Conservation (phyloP, 2,888 invertebrate species). For the Hydriomena furcata region DNA sequence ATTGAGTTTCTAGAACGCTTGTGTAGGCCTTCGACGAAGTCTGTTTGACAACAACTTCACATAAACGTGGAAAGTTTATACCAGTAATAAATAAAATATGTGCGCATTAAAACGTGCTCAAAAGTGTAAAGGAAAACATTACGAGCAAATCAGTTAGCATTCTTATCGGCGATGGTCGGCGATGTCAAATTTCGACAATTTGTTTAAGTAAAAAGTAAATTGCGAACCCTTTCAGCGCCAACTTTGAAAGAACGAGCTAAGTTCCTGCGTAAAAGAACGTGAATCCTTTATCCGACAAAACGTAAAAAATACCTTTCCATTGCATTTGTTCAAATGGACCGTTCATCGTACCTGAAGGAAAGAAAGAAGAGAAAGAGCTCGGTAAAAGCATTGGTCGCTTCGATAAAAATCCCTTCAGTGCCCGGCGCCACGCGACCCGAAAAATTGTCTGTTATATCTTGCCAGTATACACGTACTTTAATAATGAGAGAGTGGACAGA, state of each 20-base stretch:
- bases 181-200: background rate
- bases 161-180: no score
- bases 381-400: conserved; percentile 31
- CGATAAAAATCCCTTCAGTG: conserved; percentile 34
- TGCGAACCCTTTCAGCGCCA: conserved; percentile 15
- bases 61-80: no score
- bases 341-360: conserved; percentile 28
- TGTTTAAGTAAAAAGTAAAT: conserved; percentile 14
- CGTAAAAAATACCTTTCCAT: conserved; percentile 23
- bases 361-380: conserved; percentile 27
- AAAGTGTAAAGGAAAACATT: no score
- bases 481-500: conserved; percentile 54
- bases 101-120: no score
- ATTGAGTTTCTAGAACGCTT: no score
- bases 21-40: no score
- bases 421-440: conserved; percentile 36
- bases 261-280: conserved; percentile 13
- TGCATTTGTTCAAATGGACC: conserved; percentile 30
- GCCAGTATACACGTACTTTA: conserved; percentile 49
- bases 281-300: conserved; percentile 14
- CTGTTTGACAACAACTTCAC: no score
- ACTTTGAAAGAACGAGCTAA: conserved; percentile 18
- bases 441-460: conserved; percentile 39
- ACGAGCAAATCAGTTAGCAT: no score
- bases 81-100: no score